Base-by-base conservation (phyloP, 2,888 invertebrate genomes). In the Pristionchus arcanus region DNA sequence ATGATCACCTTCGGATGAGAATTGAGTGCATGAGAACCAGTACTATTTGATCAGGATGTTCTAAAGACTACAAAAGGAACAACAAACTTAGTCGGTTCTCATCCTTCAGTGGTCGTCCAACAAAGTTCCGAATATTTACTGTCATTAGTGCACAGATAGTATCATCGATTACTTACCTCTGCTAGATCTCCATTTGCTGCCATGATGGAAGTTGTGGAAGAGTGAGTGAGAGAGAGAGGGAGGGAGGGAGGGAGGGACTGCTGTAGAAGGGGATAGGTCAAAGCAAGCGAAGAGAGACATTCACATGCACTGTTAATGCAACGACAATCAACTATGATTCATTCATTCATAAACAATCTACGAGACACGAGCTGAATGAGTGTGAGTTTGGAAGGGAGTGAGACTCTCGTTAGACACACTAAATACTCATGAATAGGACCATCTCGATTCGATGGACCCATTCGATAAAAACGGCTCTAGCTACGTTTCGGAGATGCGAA, bases 201-300 rank as follows among this genome's bases (percentile, higher is more conserved):
- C 71, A 71, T 49, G 42, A 49, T 49, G 9, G 11, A 13, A 49
- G 42, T 71, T 28, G 66, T 71, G 31, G 71, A 71, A 28, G 71
- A 71, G 71, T 34, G 68, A 71, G 19, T 0, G 71, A 66, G 11
- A 34, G 71, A 71, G 25, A 9, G 68, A 28, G 4, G 9, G 68
- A 68, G n/a, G 21, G 66, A 66, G 3, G 66, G 68, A 66, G n/a
- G 31, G 34, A 71, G 66, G 5, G 71, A 34, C 9, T n/a, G 71
- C 71, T 71, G 71, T 31, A 71, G 71, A 71, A 66, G 71, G 31
- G 34, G 34, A 34, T 13, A 28, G 28, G 34, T 34, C 13, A 16
- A 71, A 66, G 66, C 71, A 34, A 71, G 34, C 71, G 19, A 71
- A 19, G 71, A 34, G 31, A 71, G 71, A 71, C 71, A 71, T 28